Evolutionary conservation across 2,797 vertebrate genomes (phyloP).

Genomic region (Periophthalmus magnuspinnatus): DNA sequence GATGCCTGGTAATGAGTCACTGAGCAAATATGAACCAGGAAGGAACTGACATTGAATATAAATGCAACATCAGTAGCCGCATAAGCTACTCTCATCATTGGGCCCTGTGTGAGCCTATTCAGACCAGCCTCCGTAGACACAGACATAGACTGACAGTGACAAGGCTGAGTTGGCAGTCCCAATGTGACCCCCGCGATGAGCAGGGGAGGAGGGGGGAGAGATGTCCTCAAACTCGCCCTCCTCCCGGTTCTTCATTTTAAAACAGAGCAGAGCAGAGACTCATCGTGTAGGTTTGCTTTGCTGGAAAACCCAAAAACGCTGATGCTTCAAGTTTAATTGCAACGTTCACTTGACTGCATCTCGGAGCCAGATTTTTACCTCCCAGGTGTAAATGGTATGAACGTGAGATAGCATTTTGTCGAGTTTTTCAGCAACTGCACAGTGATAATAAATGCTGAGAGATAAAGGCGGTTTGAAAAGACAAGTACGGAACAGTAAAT

Average conservation of each 20-base stretch:
- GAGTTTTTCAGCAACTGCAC: background rate
- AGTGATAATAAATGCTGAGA: background rate
- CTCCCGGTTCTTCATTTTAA: conserved; percentile 27
- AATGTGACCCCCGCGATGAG: conserved; percentile 1
- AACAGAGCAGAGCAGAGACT: conserved; percentile 27
- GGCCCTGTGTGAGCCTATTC: conserved; percentile 16
- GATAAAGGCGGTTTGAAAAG: background rate
- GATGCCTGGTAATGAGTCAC: background rate
- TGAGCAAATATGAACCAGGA: background rate
- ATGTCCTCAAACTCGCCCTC: conserved; percentile 26
- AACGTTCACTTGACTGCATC: conserved; percentile 10
- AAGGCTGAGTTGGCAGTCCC: conserved; percentile 22
- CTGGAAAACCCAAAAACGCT: conserved; percentile 39
- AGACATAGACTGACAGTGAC: conserved; percentile 10
- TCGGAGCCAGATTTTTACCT: conserved; percentile 17
- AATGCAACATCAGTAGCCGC: background rate
- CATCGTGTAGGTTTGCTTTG: conserved; percentile 35
- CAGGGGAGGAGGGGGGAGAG: conserved; percentile 10
- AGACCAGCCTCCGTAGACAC: conserved; percentile 10
- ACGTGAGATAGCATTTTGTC: background rate
- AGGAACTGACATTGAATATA: background rate
- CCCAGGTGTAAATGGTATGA: conserved; percentile 21
- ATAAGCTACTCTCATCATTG: conserved; percentile 5
- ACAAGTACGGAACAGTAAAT: background rate
- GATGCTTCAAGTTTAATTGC: conserved; percentile 45